Conservation (phyloP, 2,797 vertebrate genomes). For the Nasua narica region DNA sequence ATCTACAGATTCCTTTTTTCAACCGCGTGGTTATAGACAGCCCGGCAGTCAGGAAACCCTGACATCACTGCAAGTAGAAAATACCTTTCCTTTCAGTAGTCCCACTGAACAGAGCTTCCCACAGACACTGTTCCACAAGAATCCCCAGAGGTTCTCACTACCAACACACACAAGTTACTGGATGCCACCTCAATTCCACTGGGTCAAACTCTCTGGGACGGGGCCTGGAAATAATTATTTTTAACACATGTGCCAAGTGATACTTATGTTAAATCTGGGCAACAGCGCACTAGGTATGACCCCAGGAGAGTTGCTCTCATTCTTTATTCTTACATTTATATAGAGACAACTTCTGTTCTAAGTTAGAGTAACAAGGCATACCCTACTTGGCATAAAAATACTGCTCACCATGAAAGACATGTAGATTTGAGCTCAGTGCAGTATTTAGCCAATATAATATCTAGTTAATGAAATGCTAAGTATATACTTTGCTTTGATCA, state of each 20-base stretch:
- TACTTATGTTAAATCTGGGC: background rate
- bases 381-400: background rate
- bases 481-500: background rate
- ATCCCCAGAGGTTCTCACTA: background rate
- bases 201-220: background rate
- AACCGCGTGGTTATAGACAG: background rate
- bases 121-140: background rate
- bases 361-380: background rate
- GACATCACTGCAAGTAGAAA: background rate
- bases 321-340: background rate
- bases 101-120: background rate
- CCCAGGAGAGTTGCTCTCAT: background rate
- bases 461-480: background rate
- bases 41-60: background rate
- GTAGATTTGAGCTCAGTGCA: background rate
- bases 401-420: background rate
- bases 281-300: background rate
- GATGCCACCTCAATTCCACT: background rate
- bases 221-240: background rate
- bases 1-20: background rate
- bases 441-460: background rate
- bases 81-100: background rate
- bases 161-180: background rate
- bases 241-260: background rate
- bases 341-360: background rate